These are phyloP conservation scores for Bergia puertoricense DNA, from an alignment of 92 coral and sea anemone genomes.

Conservation along the genomic window DNA sequence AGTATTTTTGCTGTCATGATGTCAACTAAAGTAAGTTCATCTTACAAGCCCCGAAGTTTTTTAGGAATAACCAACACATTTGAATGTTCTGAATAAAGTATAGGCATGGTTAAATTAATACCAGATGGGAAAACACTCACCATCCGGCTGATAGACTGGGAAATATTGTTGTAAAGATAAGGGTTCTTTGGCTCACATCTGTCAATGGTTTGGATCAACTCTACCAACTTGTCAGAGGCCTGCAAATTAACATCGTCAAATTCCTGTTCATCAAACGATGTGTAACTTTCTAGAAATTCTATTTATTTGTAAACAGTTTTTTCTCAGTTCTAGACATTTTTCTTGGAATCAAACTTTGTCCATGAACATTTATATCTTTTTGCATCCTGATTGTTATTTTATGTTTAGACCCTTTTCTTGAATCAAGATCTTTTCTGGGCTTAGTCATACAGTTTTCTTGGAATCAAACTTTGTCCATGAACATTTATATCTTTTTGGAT, in stretches of 20 bases:
- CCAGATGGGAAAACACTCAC: slow-evolving; percentile 51
- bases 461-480: no score
- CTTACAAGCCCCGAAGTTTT: no score
- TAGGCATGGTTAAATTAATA: neutral
- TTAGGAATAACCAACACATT: no score
- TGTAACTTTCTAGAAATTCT: neutral
- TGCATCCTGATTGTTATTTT: no score
- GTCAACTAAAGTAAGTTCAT: no score
- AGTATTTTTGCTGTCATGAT: no score
- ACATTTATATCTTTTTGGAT: no score
- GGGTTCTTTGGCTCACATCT: slow-evolving; percentile 96
- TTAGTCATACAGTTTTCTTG: neutral
- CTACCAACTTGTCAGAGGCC: slow-evolving; percentile 93
- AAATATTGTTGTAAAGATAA: slow-evolving; percentile 75
- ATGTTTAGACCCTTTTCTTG: neutral
- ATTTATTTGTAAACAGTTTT: neutral
- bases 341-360: neutral
- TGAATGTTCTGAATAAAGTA: no score
- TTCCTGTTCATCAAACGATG: neutral
- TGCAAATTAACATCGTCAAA: neutral
- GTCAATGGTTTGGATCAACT: slow-evolving; percentile 87
- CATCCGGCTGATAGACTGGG: slow-evolving; percentile 89
- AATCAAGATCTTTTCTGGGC: neutral
- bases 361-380: no score
- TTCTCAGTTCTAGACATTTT: neutral